These are phyloP conservation scores for Eupithecia insigniata DNA, from an alignment of 2,888 invertebrate species.

Conservation along the genomic window DNA sequence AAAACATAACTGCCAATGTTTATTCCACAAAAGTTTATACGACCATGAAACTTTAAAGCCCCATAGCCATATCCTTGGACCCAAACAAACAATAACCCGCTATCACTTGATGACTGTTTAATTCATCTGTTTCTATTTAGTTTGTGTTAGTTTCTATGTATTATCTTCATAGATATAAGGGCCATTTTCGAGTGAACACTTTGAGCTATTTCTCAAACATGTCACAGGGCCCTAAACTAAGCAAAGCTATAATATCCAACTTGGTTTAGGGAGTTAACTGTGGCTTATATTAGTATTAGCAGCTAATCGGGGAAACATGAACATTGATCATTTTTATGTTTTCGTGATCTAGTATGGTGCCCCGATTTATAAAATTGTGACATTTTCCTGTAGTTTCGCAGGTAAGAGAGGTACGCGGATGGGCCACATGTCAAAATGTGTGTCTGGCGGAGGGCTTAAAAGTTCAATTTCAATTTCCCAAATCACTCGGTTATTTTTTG, in stretches of 20 bases:
- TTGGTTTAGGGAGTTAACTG: background rate
- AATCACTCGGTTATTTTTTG: too few relatives aligned
- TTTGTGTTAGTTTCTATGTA: background rate
- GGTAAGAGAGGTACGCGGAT: too few relatives aligned
- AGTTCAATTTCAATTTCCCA: too few relatives aligned
- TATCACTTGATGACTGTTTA: background rate
- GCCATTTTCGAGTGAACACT: background rate
- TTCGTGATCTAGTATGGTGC: too few relatives aligned
- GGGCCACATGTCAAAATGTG: too few relatives aligned
- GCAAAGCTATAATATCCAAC: background rate
- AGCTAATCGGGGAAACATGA: too few relatives aligned
- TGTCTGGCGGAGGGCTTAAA: too few relatives aligned
- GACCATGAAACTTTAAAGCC: background rate
- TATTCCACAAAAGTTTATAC: background rate
- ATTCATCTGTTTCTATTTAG: background rate
- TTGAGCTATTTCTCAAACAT: background rate
- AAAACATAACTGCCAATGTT: background rate
- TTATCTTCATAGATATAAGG: background rate
- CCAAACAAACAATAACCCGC: background rate
- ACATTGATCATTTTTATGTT: too few relatives aligned
- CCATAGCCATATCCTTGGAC: background rate
- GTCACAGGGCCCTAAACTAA: background rate
- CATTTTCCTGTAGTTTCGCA: too few relatives aligned
- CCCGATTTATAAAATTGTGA: too few relatives aligned
- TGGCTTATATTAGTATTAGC: background rate